phyloP scores from a whole-genome alignment of 2,888 invertebrate genomes.

The Argyresthia albistria region DNA sequence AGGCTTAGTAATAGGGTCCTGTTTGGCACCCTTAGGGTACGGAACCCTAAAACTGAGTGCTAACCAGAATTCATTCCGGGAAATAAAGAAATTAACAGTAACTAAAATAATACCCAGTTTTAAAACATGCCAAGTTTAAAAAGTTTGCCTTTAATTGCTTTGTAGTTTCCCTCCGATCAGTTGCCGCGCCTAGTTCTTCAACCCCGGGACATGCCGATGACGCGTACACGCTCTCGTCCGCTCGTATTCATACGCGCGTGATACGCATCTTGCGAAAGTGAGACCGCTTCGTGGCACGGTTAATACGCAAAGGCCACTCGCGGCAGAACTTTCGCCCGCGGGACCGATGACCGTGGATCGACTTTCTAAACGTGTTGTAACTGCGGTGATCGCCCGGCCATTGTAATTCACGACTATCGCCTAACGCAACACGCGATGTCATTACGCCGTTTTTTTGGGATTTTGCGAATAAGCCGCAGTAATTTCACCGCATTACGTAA shows the following conservation, averaged over 20 bases:
- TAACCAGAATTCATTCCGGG: no score
- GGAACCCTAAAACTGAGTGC: no score
- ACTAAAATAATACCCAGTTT: no score
- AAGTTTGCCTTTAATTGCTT: no score
- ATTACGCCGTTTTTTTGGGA: constrained; percentile 41
- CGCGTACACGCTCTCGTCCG: no score
- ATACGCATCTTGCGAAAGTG: constrained; percentile 4
- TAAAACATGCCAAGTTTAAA: no score
- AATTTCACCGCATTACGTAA: neutral
- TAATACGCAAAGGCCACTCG: constrained; percentile 3
- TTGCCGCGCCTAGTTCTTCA: no score
- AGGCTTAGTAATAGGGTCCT: no score
- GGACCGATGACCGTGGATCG: constrained; percentile 65
- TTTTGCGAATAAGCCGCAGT: neutral
- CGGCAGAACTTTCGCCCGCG: constrained; percentile 54
- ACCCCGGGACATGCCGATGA: no score
- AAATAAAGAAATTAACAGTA: no score
- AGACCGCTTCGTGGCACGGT: neutral
- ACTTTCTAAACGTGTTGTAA: constrained; percentile 70
- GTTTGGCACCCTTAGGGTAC: no score
- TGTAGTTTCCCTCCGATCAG: no score
- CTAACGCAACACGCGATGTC: constrained; percentile 55
- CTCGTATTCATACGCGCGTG: neutral
- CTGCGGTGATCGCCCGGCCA: constrained; percentile 53
- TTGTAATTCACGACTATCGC: constrained; percentile 56